Percentiles rank a stretch among this genome's conserved stretches.
Evolutionary conservation across 2,797 vertebrate species (phyloP).

Genomic region (Sebastes taczanowskii): DNA sequence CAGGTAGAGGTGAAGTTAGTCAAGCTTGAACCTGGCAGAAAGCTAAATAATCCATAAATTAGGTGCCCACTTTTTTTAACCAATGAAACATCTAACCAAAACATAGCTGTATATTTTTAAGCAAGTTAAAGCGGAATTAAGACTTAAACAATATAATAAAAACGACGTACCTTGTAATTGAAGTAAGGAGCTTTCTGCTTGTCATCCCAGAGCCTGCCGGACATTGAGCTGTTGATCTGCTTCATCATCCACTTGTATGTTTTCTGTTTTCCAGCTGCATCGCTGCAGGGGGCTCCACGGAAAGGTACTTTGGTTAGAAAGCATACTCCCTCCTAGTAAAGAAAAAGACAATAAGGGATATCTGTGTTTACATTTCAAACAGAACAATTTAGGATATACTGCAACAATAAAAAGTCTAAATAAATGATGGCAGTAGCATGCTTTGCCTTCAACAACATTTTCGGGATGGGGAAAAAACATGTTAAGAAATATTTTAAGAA

Average conservation of each 20-base stretch:
- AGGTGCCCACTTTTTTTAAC: neutral
- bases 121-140: neutral
- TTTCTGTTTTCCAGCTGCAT: constrained; percentile 90
- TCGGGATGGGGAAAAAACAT: neutral
- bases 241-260: constrained; percentile 88
- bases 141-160: neutral
- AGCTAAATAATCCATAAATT: neutral
- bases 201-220: constrained; percentile 88
- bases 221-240: constrained; percentile 86
- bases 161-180: constrained; percentile 86
- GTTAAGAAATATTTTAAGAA: neutral
- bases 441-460: neutral
- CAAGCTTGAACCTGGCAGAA: neutral
- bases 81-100: neutral
- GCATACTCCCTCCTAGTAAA: constrained; percentile 85
- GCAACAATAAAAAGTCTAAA: neutral
- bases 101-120: neutral
- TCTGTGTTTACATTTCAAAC: neutral
- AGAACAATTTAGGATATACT: neutral
- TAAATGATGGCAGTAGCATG: neutral
- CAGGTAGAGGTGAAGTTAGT: neutral
- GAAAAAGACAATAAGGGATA: neutral
- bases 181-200: constrained; percentile 89
- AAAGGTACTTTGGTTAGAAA: constrained; percentile 87
- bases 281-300: constrained; percentile 91